Percentiles rank a stretch among this genome's conserved stretches.
phyloP scores from a whole-genome alignment of 2,888 invertebrate genomes.

The Chorisops tibialis region DNA sequence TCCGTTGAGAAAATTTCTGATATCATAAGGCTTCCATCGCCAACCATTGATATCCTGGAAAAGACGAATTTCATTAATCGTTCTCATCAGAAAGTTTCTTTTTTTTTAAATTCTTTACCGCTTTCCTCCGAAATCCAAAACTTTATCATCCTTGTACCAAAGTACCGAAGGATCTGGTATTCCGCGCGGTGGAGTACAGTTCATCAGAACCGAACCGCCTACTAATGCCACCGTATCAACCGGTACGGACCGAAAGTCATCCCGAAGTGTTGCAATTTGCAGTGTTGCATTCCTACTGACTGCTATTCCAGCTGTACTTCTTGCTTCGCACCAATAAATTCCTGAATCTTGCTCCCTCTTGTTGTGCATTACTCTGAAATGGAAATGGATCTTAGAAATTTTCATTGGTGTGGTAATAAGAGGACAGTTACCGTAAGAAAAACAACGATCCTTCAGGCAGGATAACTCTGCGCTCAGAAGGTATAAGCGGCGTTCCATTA shows the following conservation, averaged over 20 bases:
- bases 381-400: conserved; percentile 34
- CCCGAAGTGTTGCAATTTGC: conserved; percentile 61
- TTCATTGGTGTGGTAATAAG: neutral
- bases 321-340: conserved; percentile 78
- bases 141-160: conserved; percentile 40
- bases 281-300: conserved; percentile 74
- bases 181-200: conserved; percentile 40
- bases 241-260: conserved; percentile 40
- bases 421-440: conserved; percentile 37
- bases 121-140: conserved; percentile 40
- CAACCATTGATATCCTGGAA: conserved; percentile 38
- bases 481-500: conserved; percentile 41
- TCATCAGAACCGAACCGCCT: conserved; percentile 39
- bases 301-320: conserved; percentile 69
- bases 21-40: conserved; percentile 40
- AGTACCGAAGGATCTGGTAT: conserved; percentile 41
- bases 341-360: conserved; percentile 74
- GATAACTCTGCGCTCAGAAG: conserved; percentile 40
- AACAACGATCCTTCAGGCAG: conserved; percentile 41
- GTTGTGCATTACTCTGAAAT: conserved; percentile 58
- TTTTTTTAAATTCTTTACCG: conserved; percentile 33
- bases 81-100: neutral
- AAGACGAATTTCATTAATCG: too few relatives aligned
- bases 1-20: conserved; percentile 39
- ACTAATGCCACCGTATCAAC: conserved; percentile 39